Evolutionary conservation across 2,888 invertebrate species (phyloP), one percentile per base, ranked within the genome.

Genomic region (Pedicia rivosa): DNA sequence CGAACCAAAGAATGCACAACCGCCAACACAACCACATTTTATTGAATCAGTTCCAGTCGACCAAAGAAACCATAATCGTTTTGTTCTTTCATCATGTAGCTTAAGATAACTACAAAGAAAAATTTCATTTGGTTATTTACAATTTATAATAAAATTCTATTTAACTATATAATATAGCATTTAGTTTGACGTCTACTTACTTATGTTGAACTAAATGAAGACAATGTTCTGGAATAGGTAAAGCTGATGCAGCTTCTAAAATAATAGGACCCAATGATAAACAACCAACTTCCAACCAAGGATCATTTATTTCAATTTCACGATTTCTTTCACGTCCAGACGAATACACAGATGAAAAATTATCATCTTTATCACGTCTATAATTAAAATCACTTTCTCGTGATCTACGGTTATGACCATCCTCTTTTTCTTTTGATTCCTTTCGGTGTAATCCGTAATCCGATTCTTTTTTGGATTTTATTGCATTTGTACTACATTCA

Each of bases 1-100:
- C 37, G 73, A 77, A 3, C 94, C 97, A 54, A 97, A 97, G 64
- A 98, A 98, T 9, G 70, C 69, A 53, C 92, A 94, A 1, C 94
- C 94, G 3, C 97, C 97, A 20, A 83, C 80, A 56, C 97, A 98
- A 1, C 95, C 97, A 56, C 97, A 98, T 47, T 81, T 83, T 0
- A 72, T 64, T 46, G 75, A 74, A 3, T 72, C 68, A 14, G 54
- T 52, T 35, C 55, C 58, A 13, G 66, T 66, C 0, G 83, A 77
- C 95, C 95, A 97, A 17, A 98, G 61, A 55, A 98, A 97, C 88
- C 91, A 92, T 24, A 98, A 64, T 39, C 92, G 72, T 53, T 84
- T 86, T 1, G 77, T 76, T 46, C 78, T 73, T 15, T 77, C 77
- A 60, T 98, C 97, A 48, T 87, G 86, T 33, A 75, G 70, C 51